These are phyloP conservation scores for Metopia argyrocephala DNA, from an alignment of 2,888 invertebrate species.

Conservation along the genomic window DNA sequence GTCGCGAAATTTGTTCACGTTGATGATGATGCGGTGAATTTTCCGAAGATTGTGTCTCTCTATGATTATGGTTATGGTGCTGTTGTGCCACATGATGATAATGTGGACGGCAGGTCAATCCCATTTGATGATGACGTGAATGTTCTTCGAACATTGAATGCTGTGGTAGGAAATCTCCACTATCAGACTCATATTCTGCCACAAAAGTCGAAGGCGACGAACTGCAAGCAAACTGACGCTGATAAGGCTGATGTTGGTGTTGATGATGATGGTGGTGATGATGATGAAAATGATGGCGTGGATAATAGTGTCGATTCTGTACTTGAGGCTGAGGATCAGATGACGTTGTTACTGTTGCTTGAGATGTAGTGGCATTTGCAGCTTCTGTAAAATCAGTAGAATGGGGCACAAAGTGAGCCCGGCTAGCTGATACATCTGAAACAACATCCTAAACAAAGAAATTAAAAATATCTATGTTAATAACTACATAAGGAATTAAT, in stretches of 20 bases:
- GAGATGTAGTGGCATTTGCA: slow-evolving; percentile 37
- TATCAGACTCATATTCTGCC: slow-evolving; percentile 53
- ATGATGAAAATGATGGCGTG: slow-evolving; percentile 61
- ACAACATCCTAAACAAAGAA: slow-evolving; percentile 51
- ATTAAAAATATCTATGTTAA: not conserved
- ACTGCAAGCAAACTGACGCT: slow-evolving; percentile 49
- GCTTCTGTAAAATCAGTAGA: slow-evolving; percentile 34
- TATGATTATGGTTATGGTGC: slow-evolving; percentile 25
- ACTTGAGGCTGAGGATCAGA: slow-evolving; percentile 46
- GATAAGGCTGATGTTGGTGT: slow-evolving; percentile 57
- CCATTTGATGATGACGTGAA: slow-evolving; percentile 52
- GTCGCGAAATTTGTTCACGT: slow-evolving; percentile 28
- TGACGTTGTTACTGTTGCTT: slow-evolving; percentile 54
- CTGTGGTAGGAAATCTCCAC: slow-evolving; percentile 43
- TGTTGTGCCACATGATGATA: slow-evolving; percentile 34
- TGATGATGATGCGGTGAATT: slow-evolving; percentile 22
- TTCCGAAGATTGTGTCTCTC: slow-evolving; percentile 6
- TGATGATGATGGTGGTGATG: slow-evolving; percentile 61
- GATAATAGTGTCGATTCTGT: slow-evolving; percentile 57
- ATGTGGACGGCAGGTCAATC: slow-evolving; percentile 49
- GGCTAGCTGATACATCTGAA: slow-evolving; percentile 55
- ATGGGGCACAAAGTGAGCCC: slow-evolving; percentile 54
- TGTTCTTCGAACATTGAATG: slow-evolving; percentile 38
- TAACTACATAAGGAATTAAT: not conserved
- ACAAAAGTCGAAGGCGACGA: slow-evolving; percentile 51